Evolutionary conservation across 2,888 invertebrate species (phyloP).

Genomic region (Chymomyza procnemis): DNA sequence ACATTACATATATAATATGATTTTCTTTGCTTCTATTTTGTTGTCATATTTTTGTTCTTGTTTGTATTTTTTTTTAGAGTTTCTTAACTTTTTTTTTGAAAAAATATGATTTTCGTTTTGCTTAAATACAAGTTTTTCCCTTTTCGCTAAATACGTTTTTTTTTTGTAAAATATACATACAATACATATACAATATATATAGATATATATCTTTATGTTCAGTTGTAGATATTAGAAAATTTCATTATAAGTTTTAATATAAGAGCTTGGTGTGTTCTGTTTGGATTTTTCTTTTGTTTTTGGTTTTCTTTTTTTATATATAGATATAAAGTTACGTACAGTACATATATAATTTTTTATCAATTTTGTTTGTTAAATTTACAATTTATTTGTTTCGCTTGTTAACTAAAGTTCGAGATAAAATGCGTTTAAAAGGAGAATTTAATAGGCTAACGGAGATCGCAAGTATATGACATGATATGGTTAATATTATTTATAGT

Average conservation of each 20-base stretch:
- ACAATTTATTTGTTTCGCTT: conserved; percentile 29
- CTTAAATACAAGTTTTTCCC: conserved; percentile 30
- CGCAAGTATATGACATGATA: conserved; percentile 61
- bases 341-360: not conserved
- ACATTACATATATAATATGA: conserved; percentile 35
- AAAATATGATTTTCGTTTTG: conserved; percentile 61
- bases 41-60: conserved; percentile 22
- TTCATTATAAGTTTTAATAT: conserved; percentile 45
- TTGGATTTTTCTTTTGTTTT: conserved; percentile 1
- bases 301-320: conserved; percentile 6
- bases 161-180: conserved; percentile 69
- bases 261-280: conserved; percentile 20
- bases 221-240: conserved; percentile 53
- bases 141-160: conserved; percentile 46
- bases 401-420: conserved; percentile 37
- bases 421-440: not conserved
- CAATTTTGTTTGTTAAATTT: conserved; percentile 27
- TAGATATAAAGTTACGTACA: conserved; percentile 29
- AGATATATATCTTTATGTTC: conserved; percentile 45
- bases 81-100: conserved; percentile 53
- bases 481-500: conserved; percentile 54
- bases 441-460: conserved; percentile 33
- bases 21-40: conserved; percentile 29
- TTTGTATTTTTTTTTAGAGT: conserved; percentile 3
- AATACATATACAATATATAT: conserved; percentile 55